Base-by-base conservation (phyloP, 2,113 vertebrate genomes). In the Ploceus nigricollis region DNA sequence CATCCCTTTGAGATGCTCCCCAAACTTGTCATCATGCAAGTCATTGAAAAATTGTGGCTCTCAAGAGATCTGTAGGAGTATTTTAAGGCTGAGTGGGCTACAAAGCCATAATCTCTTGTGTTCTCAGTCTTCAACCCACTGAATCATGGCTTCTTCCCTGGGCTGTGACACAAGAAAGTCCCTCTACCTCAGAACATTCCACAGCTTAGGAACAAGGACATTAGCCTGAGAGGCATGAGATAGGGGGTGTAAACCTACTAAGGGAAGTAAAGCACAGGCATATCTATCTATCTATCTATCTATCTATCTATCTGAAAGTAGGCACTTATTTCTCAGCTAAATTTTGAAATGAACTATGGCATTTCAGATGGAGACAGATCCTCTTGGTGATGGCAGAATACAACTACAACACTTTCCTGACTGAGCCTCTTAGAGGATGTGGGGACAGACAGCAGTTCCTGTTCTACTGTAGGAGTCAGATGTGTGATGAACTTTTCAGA, bases 31-130 rank as follows among this genome's bases (percentile, higher is more conserved):
- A 82, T 94, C 53, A 21, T 78, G 79, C 23, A 80, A 64, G 20
- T 23, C 42, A 66, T 70, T 82, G 51, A 94, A 92, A 93, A 93
- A 76, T 96, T 82, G 94, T 51, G 81, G 12, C 51, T 91, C 94
- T 95, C 97, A 85, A 72, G 95, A 96, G 95, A 48, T 94, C 92
- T 73, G 47, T 89, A 89, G 83, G 64, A 88, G 47, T 91, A 97
- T 97, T 96, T 96, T 96, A 88, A 92, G 91, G n/a, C 31, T 81
- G 48, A 84, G 22, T 68, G 51, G 76, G 65, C 56, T 78, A 91
- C 89, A 73, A 82, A 84, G 24, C 13, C 50, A 72, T 61, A 5
- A 53, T 88, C 10, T 72, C n/a, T 80, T 71, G 47, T 63, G 57
- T 73, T 93, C 79, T 91, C 31, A 84, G 33, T 90, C 57, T 89